Evolutionary conservation across 1,140 invertebrate species (phyloP).

Genomic region (Trichoplusia ni): DNA sequence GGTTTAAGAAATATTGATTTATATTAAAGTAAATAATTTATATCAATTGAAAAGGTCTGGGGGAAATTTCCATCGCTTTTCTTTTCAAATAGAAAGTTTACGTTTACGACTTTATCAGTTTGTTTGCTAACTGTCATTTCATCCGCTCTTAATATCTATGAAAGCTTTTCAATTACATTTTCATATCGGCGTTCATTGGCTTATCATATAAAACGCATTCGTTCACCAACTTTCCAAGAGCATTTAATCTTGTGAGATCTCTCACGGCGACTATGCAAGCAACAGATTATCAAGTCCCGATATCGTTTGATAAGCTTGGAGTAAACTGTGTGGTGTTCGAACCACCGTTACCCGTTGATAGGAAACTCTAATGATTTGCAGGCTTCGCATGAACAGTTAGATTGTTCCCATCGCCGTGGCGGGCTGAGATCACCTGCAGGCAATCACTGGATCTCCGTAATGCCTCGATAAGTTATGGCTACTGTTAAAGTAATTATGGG

Average conservation of each 20-base stretch:
- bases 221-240: not conserved
- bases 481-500: constrained; percentile 23
- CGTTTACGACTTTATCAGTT: no score
- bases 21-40: no score
- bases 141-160: not conserved
- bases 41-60: no score
- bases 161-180: not conserved
- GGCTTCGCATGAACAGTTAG: constrained; percentile 51
- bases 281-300: constrained; percentile 29
- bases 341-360: constrained; percentile 63
- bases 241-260: not conserved
- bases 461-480: constrained; percentile 20
- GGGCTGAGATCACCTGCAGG: constrained; percentile 19
- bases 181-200: not conserved
- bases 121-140: no score
- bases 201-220: not conserved
- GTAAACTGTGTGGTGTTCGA: constrained; percentile 46
- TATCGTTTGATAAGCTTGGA: constrained; percentile 36
- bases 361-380: constrained; percentile 51
- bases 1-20: no score
- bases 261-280: not conserved
- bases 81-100: no score
- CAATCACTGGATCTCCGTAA: constrained; percentile 18
- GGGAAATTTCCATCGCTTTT: no score
- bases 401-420: constrained; percentile 37